Evolutionary conservation across 2,888 invertebrate species (phyloP), one percentile per base, ranked within the genome.

Genomic region (Hylaea fasciaria): DNA sequence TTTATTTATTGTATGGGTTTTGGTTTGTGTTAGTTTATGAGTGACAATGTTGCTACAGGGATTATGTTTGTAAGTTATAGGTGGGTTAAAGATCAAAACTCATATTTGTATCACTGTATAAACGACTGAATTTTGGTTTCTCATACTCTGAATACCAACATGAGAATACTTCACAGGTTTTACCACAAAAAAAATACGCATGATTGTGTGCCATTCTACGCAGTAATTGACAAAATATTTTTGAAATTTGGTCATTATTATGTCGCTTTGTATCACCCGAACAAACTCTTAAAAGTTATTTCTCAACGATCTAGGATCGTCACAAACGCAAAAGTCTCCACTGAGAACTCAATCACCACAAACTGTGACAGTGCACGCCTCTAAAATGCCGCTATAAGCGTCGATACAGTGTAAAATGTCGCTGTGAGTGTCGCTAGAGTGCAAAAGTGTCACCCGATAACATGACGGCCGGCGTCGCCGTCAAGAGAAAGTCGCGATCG

Each of bases 381-480:
- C 12, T n/a, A 35, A 43, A 59, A 61, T 61, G 61, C 47, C 52
- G 39, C n/a, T 39, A 37, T 56, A 22, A 39, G 48, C 57, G 50
- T 46, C n/a, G 5, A 40, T 9, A 39, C 14, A 35, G 46, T 46
- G 48, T 28, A 58, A 56, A 57, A 71, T 71, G 67, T 71, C 63
- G 39, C 53, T 45, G 43, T 67, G 43, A 66, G 62, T 54, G 63
- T 53, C 10, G 17, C 35, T 56, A 64, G 12, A 37, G 57, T 45
- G 60, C 32, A 12, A 64, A 54, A 61, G 69, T 72, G 64, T 65
- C 58, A 32, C 48, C 62, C 61, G 70, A 63, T 59, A 71, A 68
- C 63, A 92, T 92, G 91, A 92, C 91, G 53, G 91, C 91, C 54
- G 91, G 91, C 1, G 90, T 91, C 59, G 80, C 89, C 37, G 80